Evolutionary conservation across 2,797 vertebrate genomes (phyloP).

Genomic region (Molossus molossus): DNA sequence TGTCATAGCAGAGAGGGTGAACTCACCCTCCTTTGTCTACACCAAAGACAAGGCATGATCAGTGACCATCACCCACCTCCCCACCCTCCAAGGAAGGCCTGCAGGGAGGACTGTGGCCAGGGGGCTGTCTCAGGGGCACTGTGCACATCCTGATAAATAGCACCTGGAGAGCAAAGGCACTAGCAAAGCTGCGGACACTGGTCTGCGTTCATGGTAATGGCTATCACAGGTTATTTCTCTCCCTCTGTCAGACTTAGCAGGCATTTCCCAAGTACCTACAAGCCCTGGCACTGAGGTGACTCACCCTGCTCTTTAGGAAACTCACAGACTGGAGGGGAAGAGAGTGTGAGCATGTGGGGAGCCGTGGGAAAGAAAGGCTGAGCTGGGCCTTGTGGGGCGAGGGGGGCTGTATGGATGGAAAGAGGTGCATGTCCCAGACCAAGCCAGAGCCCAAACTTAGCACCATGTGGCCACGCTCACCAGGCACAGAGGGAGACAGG

Average conservation of each 20-base stretch:
- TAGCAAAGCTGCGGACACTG: not conserved
- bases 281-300: rapidly evolving
- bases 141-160: not conserved
- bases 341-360: not conserved
- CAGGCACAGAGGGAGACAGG: not conserved
- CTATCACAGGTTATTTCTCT: too few species aligned
- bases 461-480: not conserved
- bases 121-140: not conserved
- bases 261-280: not conserved
- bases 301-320: not conserved
- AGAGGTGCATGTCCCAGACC: not conserved
- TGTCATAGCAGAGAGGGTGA: conserved; percentile 98
- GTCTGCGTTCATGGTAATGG: not conserved
- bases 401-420: not conserved
- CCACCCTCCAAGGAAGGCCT: not conserved
- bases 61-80: not conserved
- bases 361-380: not conserved
- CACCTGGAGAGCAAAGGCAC: not conserved
- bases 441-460: not conserved
- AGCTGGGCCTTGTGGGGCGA: not conserved
- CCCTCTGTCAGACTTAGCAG: not conserved
- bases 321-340: not conserved
- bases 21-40: conserved; percentile 96
- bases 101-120: not conserved
- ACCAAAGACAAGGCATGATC: not conserved